A percentile compares a stretch with the other conserved stretches of the same genome.
Conservation (phyloP, 2,797 vertebrate genomes). For the Pagetopsis macropterus region DNA sequence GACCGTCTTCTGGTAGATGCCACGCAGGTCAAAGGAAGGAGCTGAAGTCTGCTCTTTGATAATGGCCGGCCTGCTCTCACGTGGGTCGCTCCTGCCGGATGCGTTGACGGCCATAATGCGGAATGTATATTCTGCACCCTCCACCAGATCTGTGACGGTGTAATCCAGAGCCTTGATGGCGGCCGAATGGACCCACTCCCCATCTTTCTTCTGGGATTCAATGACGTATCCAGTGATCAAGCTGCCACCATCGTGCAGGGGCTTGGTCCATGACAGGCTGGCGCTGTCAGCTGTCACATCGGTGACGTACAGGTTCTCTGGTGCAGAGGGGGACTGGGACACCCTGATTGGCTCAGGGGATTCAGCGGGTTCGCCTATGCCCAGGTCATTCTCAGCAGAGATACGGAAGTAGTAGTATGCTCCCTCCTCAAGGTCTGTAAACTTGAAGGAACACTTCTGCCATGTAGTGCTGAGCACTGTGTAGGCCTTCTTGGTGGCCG, state of each 20-base stretch:
- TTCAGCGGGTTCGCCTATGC: conserved; percentile 95
- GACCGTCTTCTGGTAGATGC: conserved; percentile 93
- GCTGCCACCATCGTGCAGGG: conserved; percentile 93
- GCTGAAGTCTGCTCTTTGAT: conserved; percentile 93
- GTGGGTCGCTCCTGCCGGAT: conserved; percentile 95
- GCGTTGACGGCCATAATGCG: conserved; percentile 98
- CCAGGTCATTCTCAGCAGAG: conserved; percentile 96
- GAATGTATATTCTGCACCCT: conserved; percentile 96
- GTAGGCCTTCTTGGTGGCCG: conserved; percentile 96
- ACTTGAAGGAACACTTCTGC: conserved; percentile 94
- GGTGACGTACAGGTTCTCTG: conserved; percentile 95
- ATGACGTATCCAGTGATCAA: conserved; percentile 98
- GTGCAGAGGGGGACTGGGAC: conserved; percentile 93
- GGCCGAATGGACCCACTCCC: conserved; percentile 92
- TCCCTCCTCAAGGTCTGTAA: conserved; percentile 91
- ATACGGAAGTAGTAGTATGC: conserved; percentile 97
- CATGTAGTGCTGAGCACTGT: conserved; percentile 92
- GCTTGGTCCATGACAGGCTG: conserved; percentile 96
- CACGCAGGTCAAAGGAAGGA: conserved; percentile 94
- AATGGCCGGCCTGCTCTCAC: conserved; percentile 93
- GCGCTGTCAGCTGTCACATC: conserved; percentile 92
- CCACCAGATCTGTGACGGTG: conserved; percentile 89
- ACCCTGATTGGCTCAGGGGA: conserved; percentile 93
- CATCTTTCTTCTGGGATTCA: conserved; percentile 95
- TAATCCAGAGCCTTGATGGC: conserved; percentile 94